phyloP scores from a whole-genome alignment of 2,797 vertebrate genomes.

The Phrynocephalus guinanensis region DNA sequence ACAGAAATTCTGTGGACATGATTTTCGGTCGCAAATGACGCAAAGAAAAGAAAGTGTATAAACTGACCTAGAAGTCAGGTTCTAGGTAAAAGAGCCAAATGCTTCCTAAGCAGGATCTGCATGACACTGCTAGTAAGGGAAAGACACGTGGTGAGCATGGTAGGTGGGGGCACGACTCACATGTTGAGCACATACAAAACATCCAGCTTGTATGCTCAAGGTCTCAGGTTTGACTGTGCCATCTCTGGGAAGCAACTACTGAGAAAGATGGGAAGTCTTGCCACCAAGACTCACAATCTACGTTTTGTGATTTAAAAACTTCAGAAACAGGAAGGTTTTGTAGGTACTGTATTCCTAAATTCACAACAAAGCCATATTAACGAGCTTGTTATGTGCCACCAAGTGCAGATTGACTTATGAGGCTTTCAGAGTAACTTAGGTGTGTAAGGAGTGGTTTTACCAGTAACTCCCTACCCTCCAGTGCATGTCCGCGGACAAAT shows the following conservation, averaged over 20 bases:
- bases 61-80: neutral
- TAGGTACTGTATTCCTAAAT: neutral
- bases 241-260: neutral
- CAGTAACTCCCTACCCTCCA: too few relatives aligned
- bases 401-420: too few relatives aligned
- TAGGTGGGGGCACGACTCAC: neutral
- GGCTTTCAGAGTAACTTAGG: too few relatives aligned
- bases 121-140: neutral
- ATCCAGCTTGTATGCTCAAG: neutral
- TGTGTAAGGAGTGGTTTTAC: too few relatives aligned
- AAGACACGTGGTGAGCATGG: neutral
- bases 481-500: too few relatives aligned
- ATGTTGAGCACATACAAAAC: too few relatives aligned
- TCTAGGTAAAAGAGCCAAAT: neutral
- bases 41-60: neutral
- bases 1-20: neutral
- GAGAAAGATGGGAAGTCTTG: neutral
- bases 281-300: too few relatives aligned
- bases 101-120: neutral
- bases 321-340: neutral
- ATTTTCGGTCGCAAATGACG: too few relatives aligned
- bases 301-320: too few relatives aligned
- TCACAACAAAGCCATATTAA: neutral
- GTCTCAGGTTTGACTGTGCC: neutral
- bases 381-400: too few relatives aligned